phyloP scores from a whole-genome alignment of 2,888 invertebrate species.

The Hirtodrosophila alboralis region DNA sequence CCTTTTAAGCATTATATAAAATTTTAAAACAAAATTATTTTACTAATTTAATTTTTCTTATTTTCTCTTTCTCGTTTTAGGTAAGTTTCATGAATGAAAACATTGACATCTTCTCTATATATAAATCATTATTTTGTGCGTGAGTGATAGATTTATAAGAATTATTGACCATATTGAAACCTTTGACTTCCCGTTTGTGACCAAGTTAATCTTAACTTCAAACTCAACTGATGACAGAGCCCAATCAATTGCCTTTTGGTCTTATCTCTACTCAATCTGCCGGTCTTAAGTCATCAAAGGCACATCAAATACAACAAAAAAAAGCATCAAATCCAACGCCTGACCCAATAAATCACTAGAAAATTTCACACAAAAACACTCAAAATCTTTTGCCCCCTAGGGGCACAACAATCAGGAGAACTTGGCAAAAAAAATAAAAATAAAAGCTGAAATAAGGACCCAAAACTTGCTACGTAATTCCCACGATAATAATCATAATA shows the following conservation, averaged over 20 bases:
- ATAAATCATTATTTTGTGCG: conserved; percentile 37
- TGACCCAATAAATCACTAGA: conserved; percentile 69
- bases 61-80: conserved; percentile 53
- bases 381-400: conserved; percentile 23
- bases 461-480: conserved; percentile 65
- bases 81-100: conserved; percentile 48
- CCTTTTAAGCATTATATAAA: too few relatives aligned
- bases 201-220: conserved; percentile 31
- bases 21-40: neutral
- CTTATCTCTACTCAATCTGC: conserved; percentile 26
- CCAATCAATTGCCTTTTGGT: conserved; percentile 46
- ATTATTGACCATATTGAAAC: conserved; percentile 13
- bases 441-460: conserved; percentile 29
- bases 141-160: conserved; percentile 56
- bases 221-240: conserved; percentile 26
- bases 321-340: conserved; percentile 25
- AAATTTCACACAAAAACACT: conserved; percentile 50
- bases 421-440: neutral
- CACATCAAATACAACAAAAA: conserved; percentile 28
- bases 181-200: conserved; percentile 9
- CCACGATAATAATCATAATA: conserved; percentile 76
- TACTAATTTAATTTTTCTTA: conserved; percentile 3
- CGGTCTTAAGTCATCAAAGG: conserved; percentile 52
- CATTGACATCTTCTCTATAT: neutral
- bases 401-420: conserved; percentile 19